Base-by-base conservation (phyloP, 53 echinoderm and acorn worm species). In the Pentamera pediparva region DNA sequence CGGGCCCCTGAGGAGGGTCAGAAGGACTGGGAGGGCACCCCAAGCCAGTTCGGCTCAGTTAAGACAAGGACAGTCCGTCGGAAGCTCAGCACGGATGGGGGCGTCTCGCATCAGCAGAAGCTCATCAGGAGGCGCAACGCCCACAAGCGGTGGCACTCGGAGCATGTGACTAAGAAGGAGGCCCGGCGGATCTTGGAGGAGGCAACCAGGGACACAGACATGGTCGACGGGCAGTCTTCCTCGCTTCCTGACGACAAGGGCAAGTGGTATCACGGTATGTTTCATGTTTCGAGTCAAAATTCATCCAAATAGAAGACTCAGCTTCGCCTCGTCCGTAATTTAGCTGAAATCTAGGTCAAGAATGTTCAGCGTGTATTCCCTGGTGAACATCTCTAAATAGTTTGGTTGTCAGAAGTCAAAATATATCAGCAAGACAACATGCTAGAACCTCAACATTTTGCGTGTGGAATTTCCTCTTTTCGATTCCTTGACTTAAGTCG, bases 61-160 rank as follows among this genome's bases (percentile, higher is more conserved):
- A 67, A 67, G 18, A 29, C 45, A 3, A 67, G 67, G 39, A 41
- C 27, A 10, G 29, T 5, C 45, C 43, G 43, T 7, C 40, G 67
- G 17, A 67, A 67, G 37, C 27, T 41, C 5, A 67, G 67, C 30
- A 28, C 67, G 5, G 67, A 67, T 27, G 10, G 13, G 13, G 38
- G 3, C 25, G 30, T 67, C 22, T 47, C 67, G 2, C 67, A 67
- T 20, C 48, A 67, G 0, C 41, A 67, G 45, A 72, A 72, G 27
- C 53, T n/a, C 1, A 17, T 72, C 3, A 32, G 51, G 36, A 72
- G 73, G 73, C 27, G 73, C 32, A 72, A 72, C 25, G 73, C 73
- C 19, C 73, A 72, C 32, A 72, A 72, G 37, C 35, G 73, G 35
- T 72, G 73, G 73, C 73, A 72, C 38, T 72, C 73, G 0, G 73